phyloP scores from a whole-genome alignment of 1,140 invertebrate genomes.

The Acromyrmex echinatior region DNA sequence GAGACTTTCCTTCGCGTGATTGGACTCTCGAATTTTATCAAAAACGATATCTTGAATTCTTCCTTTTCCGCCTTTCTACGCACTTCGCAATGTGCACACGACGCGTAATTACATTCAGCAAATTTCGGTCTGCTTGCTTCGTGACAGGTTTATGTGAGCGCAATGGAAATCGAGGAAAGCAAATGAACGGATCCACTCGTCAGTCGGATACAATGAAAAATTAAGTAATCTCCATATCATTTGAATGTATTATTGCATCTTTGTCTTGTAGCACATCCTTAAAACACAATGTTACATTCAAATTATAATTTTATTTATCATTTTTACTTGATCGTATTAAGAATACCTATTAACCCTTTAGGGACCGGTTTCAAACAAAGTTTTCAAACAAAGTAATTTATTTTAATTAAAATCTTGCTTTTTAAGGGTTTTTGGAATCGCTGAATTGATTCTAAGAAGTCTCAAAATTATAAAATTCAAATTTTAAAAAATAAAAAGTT shows the following conservation, averaged over 20 bases:
- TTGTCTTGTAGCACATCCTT: neutral
- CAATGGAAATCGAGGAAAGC: slow-evolving; percentile 42
- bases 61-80: slow-evolving; percentile 56
- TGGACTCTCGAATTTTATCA: slow-evolving; percentile 56
- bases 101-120: slow-evolving; percentile 25
- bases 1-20: slow-evolving; percentile 73
- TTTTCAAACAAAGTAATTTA: too few relatives aligned
- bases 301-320: neutral
- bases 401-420: too few relatives aligned
- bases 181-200: slow-evolving; percentile 19
- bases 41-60: slow-evolving; percentile 13
- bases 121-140: slow-evolving; percentile 48
- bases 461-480: too few relatives aligned
- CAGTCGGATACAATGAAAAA: neutral
- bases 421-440: too few relatives aligned
- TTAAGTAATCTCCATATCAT: neutral
- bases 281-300: neutral
- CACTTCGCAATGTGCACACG: neutral
- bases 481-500: too few relatives aligned
- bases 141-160: neutral
- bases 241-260: neutral
- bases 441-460: too few relatives aligned
- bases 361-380: too few relatives aligned
- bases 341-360: too few relatives aligned
- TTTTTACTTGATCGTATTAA: neutral